Conservation (phyloP, 2,888 invertebrate species). For the Entomobrya proxima region DNA sequence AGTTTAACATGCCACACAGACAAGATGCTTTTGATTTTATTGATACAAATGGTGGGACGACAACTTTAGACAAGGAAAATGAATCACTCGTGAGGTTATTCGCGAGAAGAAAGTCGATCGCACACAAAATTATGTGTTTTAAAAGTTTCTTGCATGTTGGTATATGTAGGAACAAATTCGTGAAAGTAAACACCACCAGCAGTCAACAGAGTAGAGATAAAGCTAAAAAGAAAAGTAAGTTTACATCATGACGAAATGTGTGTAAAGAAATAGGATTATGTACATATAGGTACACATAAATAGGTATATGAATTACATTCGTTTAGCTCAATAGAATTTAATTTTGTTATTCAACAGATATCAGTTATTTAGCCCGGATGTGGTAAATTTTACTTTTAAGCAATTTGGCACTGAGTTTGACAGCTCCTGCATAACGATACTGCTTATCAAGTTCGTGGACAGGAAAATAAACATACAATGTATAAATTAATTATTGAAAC, state of each 20-base stretch:
- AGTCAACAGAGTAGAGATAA: too few relatives aligned
- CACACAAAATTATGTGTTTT: too few relatives aligned
- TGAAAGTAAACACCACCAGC: too few relatives aligned
- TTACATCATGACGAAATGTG: too few relatives aligned
- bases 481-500: not conserved
- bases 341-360: not conserved
- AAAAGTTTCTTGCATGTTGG: too few relatives aligned
- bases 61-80: conserved; percentile 5
- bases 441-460: conserved; percentile 34
- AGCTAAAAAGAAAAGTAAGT: too few relatives aligned
- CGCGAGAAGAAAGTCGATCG: too few relatives aligned
- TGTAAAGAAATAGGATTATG: not conserved
- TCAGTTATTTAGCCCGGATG: not conserved
- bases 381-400: conserved; percentile 1
- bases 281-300: not conserved
- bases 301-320: not conserved
- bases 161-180: too few relatives aligned
- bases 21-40: not conserved
- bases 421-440: not conserved
- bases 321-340: not conserved
- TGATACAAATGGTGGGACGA: not conserved
- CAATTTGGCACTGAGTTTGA: conserved; percentile 14
- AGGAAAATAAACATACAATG: conserved; percentile 19
- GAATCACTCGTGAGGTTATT: too few relatives aligned
- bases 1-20: not conserved